Evolutionary conservation across 1,140 invertebrate species (phyloP), one percentile per base, ranked within the genome.

Genomic region (Diachasma alloeum): DNA sequence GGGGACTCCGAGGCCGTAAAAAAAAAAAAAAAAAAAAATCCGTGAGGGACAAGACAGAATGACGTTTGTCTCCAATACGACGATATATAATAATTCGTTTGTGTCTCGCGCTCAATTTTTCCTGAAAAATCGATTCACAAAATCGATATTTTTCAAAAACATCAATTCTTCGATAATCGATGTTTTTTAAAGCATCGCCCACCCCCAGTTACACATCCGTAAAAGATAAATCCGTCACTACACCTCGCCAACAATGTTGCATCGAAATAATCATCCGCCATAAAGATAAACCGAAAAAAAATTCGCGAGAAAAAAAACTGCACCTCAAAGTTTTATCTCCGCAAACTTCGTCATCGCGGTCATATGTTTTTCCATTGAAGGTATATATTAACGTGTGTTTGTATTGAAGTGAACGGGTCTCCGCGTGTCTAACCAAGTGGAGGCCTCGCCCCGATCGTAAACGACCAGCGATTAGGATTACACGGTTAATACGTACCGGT

Each of bases 401-500:
- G 56, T 48, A 68, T 69, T 48, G 46, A 69, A 75, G 72, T 78
- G 67, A 78, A 75, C 73, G 73, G 66, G 42, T 37, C 68, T 63
- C 59, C 10, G 24, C 59, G 59, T 63, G 59, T 63, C 59, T 63
- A 63, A 63, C 59, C 63, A 56, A 39, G 72, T 78, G 48, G 70
- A 76, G 74, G 74, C 74, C 74, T 76, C 74, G 74, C 74, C 74
- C 74, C 74, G 70, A 69, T 76, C 74, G 74, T 76, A 76, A 76
- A 76, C 68, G 74, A 76, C 74, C 74, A 71, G 42, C 77, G 77
- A 83, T 83, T 82, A 81, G 81, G 80, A 82, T 81, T 80, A 79
- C 79, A 81, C 77, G 79, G 73, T 80, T 82, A 82, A 82, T 82
- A 53, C 48, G 48, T 53, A 75, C 78, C 26, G 56, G 48, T 37